These are phyloP conservation scores for Mesoclemmys tuberculata DNA, from an alignment of 2,113 vertebrate species.

Conservation along the genomic window DNA sequence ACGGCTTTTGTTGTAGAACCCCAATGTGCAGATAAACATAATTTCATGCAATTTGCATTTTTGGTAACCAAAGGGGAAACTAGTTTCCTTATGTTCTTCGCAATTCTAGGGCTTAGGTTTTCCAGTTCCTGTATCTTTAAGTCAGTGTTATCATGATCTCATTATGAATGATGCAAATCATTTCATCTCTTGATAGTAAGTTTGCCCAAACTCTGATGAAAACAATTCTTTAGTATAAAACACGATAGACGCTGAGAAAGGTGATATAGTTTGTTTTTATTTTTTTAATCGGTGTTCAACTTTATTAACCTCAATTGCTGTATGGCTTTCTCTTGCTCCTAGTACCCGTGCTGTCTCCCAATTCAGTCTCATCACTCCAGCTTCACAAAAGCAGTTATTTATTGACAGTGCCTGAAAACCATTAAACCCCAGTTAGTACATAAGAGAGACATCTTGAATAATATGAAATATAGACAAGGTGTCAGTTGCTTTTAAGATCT, in stretches of 20 bases:
- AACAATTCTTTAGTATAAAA: background rate
- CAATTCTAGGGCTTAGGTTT: conserved; percentile 38
- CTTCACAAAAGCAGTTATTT: background rate
- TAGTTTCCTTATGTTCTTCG: conserved; percentile 35
- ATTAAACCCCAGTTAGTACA: background rate
- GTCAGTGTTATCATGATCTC: background rate
- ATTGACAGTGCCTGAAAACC: background rate
- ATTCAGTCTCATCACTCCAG: background rate
- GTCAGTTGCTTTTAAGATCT: background rate
- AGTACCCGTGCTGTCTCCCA: background rate
- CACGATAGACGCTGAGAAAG: background rate
- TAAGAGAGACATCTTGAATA: background rate
- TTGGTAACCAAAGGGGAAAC: background rate
- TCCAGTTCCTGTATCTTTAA: conserved; percentile 35
- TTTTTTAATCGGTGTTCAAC: background rate
- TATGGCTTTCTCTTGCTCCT: background rate
- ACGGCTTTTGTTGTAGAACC: background rate
- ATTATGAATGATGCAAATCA: background rate
- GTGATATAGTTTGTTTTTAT: background rate
- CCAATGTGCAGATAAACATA: background rate
- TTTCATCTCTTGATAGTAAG: background rate
- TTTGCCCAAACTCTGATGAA: rapidly evolving
- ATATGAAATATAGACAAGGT: background rate
- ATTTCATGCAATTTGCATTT: background rate
- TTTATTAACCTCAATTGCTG: background rate